Conservation (phyloP, 2,113 vertebrate species). For the Perca flavescens region DNA sequence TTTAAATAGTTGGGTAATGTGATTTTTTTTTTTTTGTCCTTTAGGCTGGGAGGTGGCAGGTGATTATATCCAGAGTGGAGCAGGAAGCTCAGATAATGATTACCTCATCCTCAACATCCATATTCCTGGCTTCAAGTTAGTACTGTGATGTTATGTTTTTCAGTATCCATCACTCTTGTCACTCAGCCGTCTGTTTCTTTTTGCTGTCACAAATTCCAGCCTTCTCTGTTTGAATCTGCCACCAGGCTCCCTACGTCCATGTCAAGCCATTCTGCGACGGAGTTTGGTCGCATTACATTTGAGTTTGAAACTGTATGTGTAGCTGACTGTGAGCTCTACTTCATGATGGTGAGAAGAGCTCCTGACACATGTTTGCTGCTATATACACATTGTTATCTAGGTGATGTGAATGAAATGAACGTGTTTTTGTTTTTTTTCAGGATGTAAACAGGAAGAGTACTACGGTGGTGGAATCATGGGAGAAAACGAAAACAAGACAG, state of each 20-base stretch:
- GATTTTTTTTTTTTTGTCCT: background rate
- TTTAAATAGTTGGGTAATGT: background rate
- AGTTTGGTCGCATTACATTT: conserved; percentile 94
- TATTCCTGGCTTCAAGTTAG: conserved; percentile 97
- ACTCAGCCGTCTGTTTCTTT: background rate
- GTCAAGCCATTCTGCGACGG: conserved; percentile 87
- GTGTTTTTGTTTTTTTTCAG: conserved; percentile 75
- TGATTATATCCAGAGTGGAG: conserved; percentile 92
- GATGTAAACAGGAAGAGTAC: conserved; percentile 95
- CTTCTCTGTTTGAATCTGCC: background rate
- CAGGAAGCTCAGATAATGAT: conserved; percentile 96
- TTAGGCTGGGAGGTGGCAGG: conserved; percentile 97
- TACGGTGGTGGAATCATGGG: conserved; percentile 96
- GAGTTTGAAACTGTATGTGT: conserved; percentile 94
- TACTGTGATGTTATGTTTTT: background rate
- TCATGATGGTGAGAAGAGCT: conserved; percentile 92
- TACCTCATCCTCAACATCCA: conserved; percentile 96
- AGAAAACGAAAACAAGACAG: conserved; percentile 91
- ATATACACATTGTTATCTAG: background rate
- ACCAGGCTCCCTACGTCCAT: conserved; percentile 91
- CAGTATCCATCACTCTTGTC: background rate
- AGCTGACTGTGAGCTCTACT: conserved; percentile 95
- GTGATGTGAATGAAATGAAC: background rate
- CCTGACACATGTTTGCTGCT: background rate
- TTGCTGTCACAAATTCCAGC: background rate